Conservation (phyloP, 2,113 vertebrate species). For the Mirza zaza region DNA sequence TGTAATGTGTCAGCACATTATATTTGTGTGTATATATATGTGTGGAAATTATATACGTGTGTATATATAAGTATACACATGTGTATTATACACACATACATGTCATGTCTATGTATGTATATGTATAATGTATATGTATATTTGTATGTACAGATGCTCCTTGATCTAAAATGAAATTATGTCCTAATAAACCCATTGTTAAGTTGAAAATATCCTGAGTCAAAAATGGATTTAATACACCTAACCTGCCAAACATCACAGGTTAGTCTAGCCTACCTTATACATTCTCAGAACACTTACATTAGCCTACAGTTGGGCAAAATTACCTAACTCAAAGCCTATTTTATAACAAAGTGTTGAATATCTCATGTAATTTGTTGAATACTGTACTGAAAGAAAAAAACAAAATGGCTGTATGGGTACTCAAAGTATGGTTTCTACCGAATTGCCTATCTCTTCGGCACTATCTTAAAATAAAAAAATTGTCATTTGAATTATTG, state of each 20-base stretch:
- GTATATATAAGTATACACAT: neutral
- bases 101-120: neutral
- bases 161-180: neutral
- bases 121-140: neutral
- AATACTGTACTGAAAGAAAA: neutral
- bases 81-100: neutral
- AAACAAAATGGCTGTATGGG: neutral
- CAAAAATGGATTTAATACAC: neutral
- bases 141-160: neutral
- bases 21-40: neutral
- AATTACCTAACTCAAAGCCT: neutral
- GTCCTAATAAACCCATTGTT: neutral
- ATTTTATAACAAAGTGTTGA: neutral
- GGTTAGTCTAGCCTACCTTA: neutral
- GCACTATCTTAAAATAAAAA: neutral
- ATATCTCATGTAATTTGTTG: neutral
- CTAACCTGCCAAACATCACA: neutral
- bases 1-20: neutral
- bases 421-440: neutral
- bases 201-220: neutral
- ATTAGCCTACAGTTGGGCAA: neutral
- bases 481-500: neutral
- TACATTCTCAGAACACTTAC: neutral
- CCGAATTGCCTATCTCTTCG: neutral
- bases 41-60: neutral